A percentile compares a stretch with the other conserved stretches of the same genome.
These are phyloP conservation scores for Sigmodon hispidus DNA, from an alignment of 2,113 vertebrate genomes.

Conservation along the genomic window DNA sequence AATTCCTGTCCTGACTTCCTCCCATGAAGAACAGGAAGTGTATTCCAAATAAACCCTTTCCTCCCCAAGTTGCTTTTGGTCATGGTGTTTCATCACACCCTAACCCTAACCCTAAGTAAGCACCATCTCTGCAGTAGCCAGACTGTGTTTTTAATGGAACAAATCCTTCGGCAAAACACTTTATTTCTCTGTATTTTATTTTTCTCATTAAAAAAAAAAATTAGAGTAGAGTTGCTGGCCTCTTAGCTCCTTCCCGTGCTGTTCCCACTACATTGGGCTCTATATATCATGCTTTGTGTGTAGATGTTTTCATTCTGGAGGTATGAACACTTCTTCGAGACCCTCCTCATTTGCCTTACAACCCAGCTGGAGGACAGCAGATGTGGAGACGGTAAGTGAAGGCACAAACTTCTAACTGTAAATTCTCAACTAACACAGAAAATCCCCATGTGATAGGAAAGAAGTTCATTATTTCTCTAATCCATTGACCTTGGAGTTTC, in stretches of 20 bases:
- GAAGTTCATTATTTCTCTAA: not conserved
- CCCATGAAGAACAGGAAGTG: not conserved
- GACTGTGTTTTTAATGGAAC: not conserved
- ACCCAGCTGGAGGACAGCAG: not conserved
- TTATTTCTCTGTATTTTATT: not conserved
- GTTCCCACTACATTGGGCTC: not conserved
- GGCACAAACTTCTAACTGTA: not conserved
- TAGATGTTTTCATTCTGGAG: not conserved
- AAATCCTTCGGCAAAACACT: not conserved
- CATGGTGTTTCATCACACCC: not conserved
- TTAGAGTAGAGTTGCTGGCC: not conserved
- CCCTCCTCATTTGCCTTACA: not conserved
- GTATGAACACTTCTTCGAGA: not conserved
- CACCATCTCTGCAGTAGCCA: not conserved
- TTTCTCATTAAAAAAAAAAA: not conserved
- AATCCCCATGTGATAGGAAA: not conserved
- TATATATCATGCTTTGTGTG: not conserved
- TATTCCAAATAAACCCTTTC: not conserved
- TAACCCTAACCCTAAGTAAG: not conserved
- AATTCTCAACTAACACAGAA: not conserved
- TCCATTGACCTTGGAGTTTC: not conserved
- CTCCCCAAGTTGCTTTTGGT: not conserved
- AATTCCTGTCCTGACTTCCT: not conserved
- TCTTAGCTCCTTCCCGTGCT: not conserved
- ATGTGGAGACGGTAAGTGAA: not conserved